Base-by-base conservation (phyloP, 2,797 vertebrate genomes). In the Stomatorhinus walkeri region DNA sequence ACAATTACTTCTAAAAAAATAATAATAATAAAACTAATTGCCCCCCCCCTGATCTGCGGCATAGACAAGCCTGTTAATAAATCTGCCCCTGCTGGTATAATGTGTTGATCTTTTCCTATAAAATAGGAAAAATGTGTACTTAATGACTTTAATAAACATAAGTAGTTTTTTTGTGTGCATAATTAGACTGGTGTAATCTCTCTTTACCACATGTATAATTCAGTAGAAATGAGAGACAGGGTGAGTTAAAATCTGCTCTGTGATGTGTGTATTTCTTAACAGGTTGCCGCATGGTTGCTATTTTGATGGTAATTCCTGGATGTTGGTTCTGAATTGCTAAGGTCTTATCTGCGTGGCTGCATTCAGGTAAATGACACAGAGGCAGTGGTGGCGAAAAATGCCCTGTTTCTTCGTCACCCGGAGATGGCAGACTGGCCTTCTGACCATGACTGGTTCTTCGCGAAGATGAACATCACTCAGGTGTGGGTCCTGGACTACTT, bases 401-500 rank as follows among this genome's bases (percentile, higher is more conserved):
- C 96, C 0, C 90, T 99, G 61, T 99, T 99, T 93, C 93, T 83
- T 54, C 96, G 98, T 6, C 98, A 99, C 87, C 97, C 97, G 0
- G 98, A 97, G 92, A 99, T 99, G 98, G 92, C 94, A 4, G 92
- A 93, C 3, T 99, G 98, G 98, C 98, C 98, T 0, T 61, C 92
- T 0, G 96, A 97, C 90, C 98, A 99, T 91, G 89, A 94, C 22
- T 99, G 98, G 98, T 99, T 98, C 95, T 98, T 99, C 52, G 97
- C 96, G 88, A 98, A 98, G 94, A 95, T 99, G 93, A 97, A 97
- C 94, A 97, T 99, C 93, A 96, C 96, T 36, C 96, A 96, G 91
- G 97, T 99, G 91, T 99, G 97, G 98, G 97, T 98, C 43, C 88
- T 99, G 92, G 98, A 99, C 93, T 98, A 97, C 92, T 99, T 99